Evolutionary conservation across 2,888 invertebrate species (phyloP), one percentile per base, ranked within the genome.

Genomic region (Fragum sueziense): DNA sequence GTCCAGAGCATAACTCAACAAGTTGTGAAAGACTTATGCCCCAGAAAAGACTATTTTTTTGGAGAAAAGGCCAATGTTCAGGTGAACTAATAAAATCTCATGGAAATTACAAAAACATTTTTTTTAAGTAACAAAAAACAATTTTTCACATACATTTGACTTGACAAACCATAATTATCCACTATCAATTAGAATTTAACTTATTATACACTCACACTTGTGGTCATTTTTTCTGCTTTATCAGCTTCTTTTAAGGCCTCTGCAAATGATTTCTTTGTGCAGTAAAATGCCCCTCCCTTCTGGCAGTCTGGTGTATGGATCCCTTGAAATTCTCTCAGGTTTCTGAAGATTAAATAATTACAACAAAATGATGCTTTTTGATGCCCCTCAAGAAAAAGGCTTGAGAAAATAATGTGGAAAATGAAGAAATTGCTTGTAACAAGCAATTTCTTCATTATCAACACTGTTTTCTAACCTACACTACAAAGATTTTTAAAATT

Each of bases 301-400:
- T 59, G 52, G 34, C 65, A 70, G 22, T 67, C 73, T 3, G 57
- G n/a, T 2, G 33, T 54, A 22, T 52, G n/a, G 20, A 25, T 59
- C 1, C 80, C 80, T 67, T 74, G 29, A 22, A 70, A 80, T 52
- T 34, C 31, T 29, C 37, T 73, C 20, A 80, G 54, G 47, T 41
- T 59, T 51, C 80, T 80, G 51, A 25, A 75, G 75, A 47, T n/a
- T 14, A 47, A 47, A 37, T 14, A 37, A 37, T 37, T n/a, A n/a
- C n/a, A n/a, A n/a, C n/a, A n/a, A n/a, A n/a, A n/a, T n/a, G n/a
- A n/a, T n/a, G n/a, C n/a, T n/a, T n/a, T n/a, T n/a, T n/a, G n/a
- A n/a, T n/a, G n/a, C n/a, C n/a, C n/a, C n/a, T n/a, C n/a, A n/a
- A n/a, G n/a, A n/a, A n/a, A n/a, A n/a, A n/a, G n/a, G n/a, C n/a